These are phyloP conservation scores for Procavia capensis DNA, from an alignment of 2,113 vertebrate genomes.

Conservation along the genomic window DNA sequence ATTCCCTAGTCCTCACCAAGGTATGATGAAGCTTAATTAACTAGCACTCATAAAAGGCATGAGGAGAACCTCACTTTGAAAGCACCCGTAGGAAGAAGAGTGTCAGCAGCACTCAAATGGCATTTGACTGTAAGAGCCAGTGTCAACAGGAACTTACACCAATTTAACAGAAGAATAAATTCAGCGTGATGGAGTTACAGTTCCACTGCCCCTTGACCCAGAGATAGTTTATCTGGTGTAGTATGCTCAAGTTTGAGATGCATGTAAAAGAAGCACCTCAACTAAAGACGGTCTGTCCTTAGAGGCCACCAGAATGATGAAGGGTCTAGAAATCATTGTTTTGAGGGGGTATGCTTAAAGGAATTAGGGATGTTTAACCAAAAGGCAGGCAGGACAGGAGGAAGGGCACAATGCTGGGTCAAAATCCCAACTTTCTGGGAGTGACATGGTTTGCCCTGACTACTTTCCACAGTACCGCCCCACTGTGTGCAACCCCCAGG, in stretches of 20 bases:
- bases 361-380: not conserved
- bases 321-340: not conserved
- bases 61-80: not conserved
- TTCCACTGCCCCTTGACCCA: not conserved
- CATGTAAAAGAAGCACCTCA: not conserved
- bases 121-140: not conserved
- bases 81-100: not conserved
- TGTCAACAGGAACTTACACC: not conserved
- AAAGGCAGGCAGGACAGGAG: not conserved
- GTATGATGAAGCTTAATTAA: conserved; percentile 3
- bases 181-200: not conserved
- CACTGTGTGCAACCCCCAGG: too few species aligned
- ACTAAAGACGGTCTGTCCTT: not conserved
- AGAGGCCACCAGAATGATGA: not conserved
- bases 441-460: not conserved
- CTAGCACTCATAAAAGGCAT: not conserved
- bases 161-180: not conserved
- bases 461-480: not conserved
- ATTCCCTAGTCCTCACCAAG: not conserved
- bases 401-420: not conserved
- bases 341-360: not conserved
- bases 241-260: not conserved
- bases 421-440: not conserved
- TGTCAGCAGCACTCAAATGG: not conserved
- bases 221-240: not conserved